Conservation (phyloP, 2,113 vertebrate species). For the Mellivora capensis region DNA sequence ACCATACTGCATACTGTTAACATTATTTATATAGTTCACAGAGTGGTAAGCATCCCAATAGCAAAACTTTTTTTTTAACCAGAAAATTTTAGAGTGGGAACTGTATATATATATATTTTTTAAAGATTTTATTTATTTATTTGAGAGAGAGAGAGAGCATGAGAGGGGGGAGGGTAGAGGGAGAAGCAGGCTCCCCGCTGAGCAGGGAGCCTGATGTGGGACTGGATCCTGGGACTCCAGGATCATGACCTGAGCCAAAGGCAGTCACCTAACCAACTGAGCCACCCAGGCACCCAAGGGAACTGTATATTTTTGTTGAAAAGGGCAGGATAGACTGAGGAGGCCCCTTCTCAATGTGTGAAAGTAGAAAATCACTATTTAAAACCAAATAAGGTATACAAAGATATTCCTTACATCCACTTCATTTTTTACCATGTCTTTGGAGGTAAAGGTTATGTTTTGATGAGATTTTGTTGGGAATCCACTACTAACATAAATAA, state of each 20-base stretch:
- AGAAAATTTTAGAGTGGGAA: background rate
- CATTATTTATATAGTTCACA: background rate
- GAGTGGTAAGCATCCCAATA: background rate
- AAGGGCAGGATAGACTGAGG: background rate
- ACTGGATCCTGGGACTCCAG: too few relatives aligned
- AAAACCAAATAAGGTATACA: background rate
- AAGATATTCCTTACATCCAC: background rate
- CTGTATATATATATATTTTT: background rate
- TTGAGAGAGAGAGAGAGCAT: too few relatives aligned
- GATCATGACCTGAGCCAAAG: too few relatives aligned
- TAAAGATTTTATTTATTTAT: too few relatives aligned
- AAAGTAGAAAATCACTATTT: constrained; percentile 9
- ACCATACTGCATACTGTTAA: background rate
- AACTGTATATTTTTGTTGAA: background rate
- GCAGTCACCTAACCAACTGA: too few relatives aligned
- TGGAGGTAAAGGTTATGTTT: background rate
- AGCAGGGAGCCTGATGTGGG: too few relatives aligned
- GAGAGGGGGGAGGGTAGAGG: too few relatives aligned
- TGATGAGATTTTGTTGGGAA: background rate
- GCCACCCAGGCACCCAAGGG: too few relatives aligned
- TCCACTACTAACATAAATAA: background rate
- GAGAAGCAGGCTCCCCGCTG: too few relatives aligned
- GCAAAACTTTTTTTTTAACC: background rate
- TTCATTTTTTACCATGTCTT: background rate
- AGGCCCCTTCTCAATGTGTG: background rate